Percentiles rank a stretch among this genome's conserved stretches.
Conservation (phyloP, 2,797 vertebrate genomes). For the Platalea minor region DNA sequence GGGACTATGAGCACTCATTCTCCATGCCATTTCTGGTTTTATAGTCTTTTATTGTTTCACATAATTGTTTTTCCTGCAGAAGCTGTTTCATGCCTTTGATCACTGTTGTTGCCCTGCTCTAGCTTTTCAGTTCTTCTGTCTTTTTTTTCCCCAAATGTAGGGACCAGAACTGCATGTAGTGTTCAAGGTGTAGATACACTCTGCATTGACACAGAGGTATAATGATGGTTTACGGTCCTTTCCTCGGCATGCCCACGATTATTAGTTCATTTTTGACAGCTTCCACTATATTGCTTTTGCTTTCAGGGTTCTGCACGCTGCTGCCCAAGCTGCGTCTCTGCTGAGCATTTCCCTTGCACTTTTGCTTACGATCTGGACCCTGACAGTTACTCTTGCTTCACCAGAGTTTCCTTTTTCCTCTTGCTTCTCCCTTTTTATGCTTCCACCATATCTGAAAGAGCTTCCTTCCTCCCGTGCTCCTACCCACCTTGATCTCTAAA, state of each 20-base stretch:
- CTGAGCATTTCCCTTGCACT: not conserved
- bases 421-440: not conserved
- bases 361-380: not conserved
- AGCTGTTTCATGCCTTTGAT: not conserved
- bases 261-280: constrained; percentile 9
- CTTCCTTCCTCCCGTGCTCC: constrained; percentile 2
- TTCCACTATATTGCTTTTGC: not conserved
- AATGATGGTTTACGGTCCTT: not conserved
- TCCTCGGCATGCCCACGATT: not conserved
- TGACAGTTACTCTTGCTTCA: not conserved
- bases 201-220: not conserved
- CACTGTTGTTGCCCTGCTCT: not conserved
- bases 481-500: constrained; percentile 54
- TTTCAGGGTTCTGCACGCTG: not conserved
- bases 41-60: not conserved
- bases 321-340: not conserved
- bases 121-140: not conserved
- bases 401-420: constrained; percentile 21
- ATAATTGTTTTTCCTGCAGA: not conserved
- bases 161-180: not conserved
- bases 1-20: not conserved
- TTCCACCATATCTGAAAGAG: not conserved
- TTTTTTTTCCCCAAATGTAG: not conserved
- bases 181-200: not conserved
- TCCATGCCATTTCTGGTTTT: not conserved